Percentiles rank a stretch among this genome's conserved stretches.
These are phyloP conservation scores for Diachasmimorpha longicaudata DNA, from an alignment of 1,140 invertebrate species.

Conservation along the genomic window DNA sequence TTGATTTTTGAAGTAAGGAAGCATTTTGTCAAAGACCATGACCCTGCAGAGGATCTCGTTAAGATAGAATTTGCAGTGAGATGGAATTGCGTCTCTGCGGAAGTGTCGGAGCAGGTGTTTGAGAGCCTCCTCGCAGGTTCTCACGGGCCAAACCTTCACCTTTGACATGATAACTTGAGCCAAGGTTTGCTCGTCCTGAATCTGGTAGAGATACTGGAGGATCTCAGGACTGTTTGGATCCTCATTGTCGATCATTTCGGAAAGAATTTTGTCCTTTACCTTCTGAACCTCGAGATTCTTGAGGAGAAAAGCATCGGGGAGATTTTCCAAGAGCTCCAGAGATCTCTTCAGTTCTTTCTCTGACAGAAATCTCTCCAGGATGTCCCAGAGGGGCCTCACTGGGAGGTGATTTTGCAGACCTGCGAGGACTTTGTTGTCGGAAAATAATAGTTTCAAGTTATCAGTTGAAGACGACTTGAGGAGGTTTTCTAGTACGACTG, in stretches of 20 bases:
- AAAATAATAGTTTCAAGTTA: constrained; percentile 55
- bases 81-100: constrained; percentile 50
- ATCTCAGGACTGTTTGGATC: constrained; percentile 18
- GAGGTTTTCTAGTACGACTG: constrained; percentile 56
- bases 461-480: constrained; percentile 54
- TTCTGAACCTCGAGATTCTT: constrained; percentile 51
- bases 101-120: constrained; percentile 41
- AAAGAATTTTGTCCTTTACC: constrained; percentile 60
- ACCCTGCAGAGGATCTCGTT: constrained; percentile 53
- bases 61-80: constrained; percentile 48
- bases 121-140: constrained; percentile 46
- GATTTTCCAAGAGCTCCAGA: constrained; percentile 43
- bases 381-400: constrained; percentile 41
- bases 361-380: constrained; percentile 40
- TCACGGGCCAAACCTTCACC: constrained; percentile 45
- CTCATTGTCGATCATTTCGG: constrained; percentile 55
- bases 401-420: constrained; percentile 57
- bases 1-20: constrained; percentile 48
- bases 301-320: constrained; percentile 38
- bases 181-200: constrained; percentile 46
- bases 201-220: constrained; percentile 47
- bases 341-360: constrained; percentile 37
- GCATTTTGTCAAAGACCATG: constrained; percentile 60
- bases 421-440: constrained; percentile 60
- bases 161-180: constrained; percentile 43